Conservation (phyloP, 1,140 invertebrate species). For the Popillia japonica region DNA sequence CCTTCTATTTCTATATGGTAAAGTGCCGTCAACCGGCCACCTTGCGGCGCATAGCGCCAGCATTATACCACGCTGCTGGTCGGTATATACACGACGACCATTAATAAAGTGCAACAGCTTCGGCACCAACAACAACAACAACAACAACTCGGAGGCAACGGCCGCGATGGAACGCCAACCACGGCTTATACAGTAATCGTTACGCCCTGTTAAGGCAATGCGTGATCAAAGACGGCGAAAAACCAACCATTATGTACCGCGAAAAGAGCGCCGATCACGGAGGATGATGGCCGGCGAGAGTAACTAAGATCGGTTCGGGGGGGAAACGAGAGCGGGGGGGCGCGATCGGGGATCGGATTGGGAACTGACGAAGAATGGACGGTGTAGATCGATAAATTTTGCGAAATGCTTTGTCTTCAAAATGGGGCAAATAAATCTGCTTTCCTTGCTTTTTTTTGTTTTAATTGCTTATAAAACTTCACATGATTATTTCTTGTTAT, state of each 20-base stretch:
- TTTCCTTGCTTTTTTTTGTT: no score
- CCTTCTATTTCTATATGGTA: not conserved
- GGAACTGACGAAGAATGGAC: not conserved
- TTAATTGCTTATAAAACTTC: no score
- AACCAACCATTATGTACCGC: slow-evolving; percentile 7
- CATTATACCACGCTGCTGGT: not conserved
- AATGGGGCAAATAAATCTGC: no score
- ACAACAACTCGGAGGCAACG: slow-evolving; percentile 26
- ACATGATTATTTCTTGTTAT: no score
- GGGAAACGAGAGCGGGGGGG: not conserved
- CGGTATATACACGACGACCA: not conserved
- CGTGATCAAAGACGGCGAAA: slow-evolving; percentile 32
- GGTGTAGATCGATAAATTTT: slow-evolving; percentile 24
- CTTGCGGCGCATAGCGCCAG: not conserved
- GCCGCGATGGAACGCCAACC: slow-evolving; percentile 1
- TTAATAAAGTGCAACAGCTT: not conserved
- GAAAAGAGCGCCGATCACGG: not conserved
- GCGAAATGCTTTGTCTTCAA: not conserved
- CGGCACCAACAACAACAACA: slow-evolving; percentile 27
- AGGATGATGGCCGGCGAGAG: not conserved
- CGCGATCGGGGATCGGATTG: not conserved
- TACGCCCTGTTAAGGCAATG: slow-evolving; percentile 31
- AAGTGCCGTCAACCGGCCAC: not conserved
- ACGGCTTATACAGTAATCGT: slow-evolving; percentile 26
- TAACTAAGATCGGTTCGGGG: not conserved